Evolutionary conservation across 2,797 vertebrate species (phyloP).

Genomic region (Bucorvus abyssinicus): DNA sequence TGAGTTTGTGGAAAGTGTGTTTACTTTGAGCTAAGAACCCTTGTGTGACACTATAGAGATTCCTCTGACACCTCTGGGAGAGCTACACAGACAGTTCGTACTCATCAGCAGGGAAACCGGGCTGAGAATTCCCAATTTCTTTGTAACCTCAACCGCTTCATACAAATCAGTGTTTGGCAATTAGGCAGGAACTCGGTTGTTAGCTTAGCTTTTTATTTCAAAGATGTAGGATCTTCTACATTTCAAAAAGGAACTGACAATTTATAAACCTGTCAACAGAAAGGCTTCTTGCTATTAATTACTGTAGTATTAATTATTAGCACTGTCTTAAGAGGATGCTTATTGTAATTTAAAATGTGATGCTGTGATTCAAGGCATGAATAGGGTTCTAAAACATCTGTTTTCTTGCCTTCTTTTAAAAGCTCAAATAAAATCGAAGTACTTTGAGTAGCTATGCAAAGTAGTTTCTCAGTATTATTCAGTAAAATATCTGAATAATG

Average conservation of each 20-base stretch:
- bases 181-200: conserved; percentile 70
- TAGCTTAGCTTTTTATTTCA: conserved; percentile 57
- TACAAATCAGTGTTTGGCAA: conserved; percentile 71
- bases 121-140: conserved; percentile 74
- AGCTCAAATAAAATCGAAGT: neutral
- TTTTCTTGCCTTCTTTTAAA: neutral
- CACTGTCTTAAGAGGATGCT: neutral
- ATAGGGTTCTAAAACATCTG: neutral
- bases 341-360: neutral
- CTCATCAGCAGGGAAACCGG: conserved; percentile 73
- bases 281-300: conserved; percentile 40
- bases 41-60: conserved; percentile 79
- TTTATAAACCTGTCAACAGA: conserved; percentile 34
- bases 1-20: conserved; percentile 82
- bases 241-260: conserved; percentile 50
- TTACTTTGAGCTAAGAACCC: conserved; percentile 83
- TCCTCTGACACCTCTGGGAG: conserved; percentile 75
- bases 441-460: neutral
- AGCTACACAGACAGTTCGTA: conserved; percentile 73
- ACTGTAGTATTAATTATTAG: neutral
- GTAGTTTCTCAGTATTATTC: neutral
- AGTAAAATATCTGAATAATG: neutral
- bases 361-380: neutral
- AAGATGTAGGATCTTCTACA: conserved; percentile 36
- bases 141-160: conserved; percentile 72